A percentile compares a stretch with the other conserved stretches of the same genome.
These are phyloP conservation scores for Halocynthia aurantium DNA, from an alignment of 23 tunicate species.

Conservation along the genomic window DNA sequence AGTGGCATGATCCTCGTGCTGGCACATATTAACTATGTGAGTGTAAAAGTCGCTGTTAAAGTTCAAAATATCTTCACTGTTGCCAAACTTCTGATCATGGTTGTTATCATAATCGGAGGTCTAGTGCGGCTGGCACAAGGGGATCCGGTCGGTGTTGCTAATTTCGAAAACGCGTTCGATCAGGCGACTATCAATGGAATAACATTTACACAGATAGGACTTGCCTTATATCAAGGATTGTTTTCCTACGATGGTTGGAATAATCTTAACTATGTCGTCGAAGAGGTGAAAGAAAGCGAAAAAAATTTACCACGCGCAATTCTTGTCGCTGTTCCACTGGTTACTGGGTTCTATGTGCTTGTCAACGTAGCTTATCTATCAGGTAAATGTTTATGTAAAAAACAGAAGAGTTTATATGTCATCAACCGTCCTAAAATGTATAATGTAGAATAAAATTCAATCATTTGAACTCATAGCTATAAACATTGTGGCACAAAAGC, in stretches of 20 bases:
- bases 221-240: constrained; percentile 66
- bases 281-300: constrained; percentile 48
- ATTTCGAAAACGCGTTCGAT: constrained; percentile 44
- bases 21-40: constrained; percentile 32
- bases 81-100: constrained; percentile 62
- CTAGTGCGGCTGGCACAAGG: constrained; percentile 32
- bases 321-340: constrained; percentile 52
- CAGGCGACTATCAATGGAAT: constrained; percentile 28
- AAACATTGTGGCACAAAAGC: too few relatives aligned
- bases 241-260: constrained; percentile 80
- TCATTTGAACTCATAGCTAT: too few relatives aligned
- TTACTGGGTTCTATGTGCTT: constrained; percentile 50
- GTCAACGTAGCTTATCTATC: constrained; percentile 71
- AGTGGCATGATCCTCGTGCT: constrained; percentile 18
- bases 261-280: constrained; percentile 41
- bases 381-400: constrained; percentile 12
- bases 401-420: not conserved
- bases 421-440: too few relatives aligned
- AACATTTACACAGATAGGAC: constrained; percentile 40
- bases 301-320: constrained; percentile 51
- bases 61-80: constrained; percentile 30
- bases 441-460: too few relatives aligned
- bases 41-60: constrained; percentile 45
- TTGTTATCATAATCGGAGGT: constrained; percentile 53
- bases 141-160: constrained; percentile 26